Base-by-base conservation (phyloP, 2,797 vertebrate species). In the Anguilla marmorata region DNA sequence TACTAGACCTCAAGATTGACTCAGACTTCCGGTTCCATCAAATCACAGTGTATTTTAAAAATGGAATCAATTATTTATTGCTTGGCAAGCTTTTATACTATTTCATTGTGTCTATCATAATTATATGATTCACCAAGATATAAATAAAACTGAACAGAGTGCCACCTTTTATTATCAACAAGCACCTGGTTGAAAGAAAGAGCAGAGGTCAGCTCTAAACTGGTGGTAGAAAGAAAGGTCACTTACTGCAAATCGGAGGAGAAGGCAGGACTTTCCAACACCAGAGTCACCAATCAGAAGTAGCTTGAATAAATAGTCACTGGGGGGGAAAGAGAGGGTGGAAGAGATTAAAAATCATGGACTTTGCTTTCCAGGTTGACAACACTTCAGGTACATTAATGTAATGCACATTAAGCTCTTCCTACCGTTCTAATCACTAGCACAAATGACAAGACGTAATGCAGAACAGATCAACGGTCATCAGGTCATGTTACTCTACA, bases 271-370 rank as follows among this genome's bases (percentile, higher is more conserved):
- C 93, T 98, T 98, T 94, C 97, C 97, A 95, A 98, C 97, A 91
- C 97, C 97, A 87, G 97, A 98, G 94, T 98, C 97, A 89, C 97
- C 97, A 94, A 98, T 98, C 95, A 98, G 96, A 94, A 98, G 97
- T 91, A 98, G 96, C 95, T 98, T 98, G 96, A 98, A 98, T 97
- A 98, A 97, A 97, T 98, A 98, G 96, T 98, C 97, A 97, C 97
- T 98, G 95, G 89, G 84, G 89, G 16, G 86, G 80, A 86, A 50
- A 89, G 37, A 90, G 76, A 83, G 2, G 56, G 37, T 79, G 52
- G 27, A 66, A 86, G 33, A 79, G 74, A 37, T 45, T 79, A 19
- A 79, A 79, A 79, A 41, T 8, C 41, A 41, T 41, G 16, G 11
- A 37, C 69, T 74, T 14, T 37, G 21, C 19, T 37, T 79, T 16